A percentile compares a stretch with the other conserved stretches of the same genome.
Evolutionary conservation across 2,113 vertebrate genomes (phyloP).

Genomic region (Mus musculus): DNA sequence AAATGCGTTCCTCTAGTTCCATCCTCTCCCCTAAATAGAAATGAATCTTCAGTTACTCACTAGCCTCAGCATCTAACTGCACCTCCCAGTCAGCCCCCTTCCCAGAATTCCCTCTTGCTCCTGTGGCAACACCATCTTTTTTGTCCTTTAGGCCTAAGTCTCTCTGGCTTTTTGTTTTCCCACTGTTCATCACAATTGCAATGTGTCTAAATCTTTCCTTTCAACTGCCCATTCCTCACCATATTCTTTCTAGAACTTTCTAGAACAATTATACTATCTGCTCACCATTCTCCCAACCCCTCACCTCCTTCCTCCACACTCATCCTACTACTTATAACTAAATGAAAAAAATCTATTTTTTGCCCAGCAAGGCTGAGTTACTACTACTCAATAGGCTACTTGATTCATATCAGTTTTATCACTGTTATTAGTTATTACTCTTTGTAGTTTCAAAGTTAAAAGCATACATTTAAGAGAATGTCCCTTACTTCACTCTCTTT

Average conservation of each 20-base stretch:
- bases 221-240: neutral
- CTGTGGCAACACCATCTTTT: rapidly evolving
- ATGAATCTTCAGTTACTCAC: neutral
- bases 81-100: neutral
- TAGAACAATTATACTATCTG: neutral
- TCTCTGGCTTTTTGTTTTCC: neutral
- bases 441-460: neutral
- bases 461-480: neutral
- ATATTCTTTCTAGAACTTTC: neutral
- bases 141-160: rapidly evolving
- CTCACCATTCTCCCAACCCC: neutral
- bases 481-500: neutral
- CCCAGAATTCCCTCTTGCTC: neutral
- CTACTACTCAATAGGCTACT: neutral
- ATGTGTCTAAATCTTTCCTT: neutral
- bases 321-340: neutral
- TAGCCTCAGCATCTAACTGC: neutral
- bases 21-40: neutral
- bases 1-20: neutral
- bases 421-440: neutral
- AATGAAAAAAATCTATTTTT: neutral
- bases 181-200: neutral
- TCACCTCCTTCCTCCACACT: neutral
- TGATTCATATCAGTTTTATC: neutral
- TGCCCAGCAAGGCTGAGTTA: neutral